Evolutionary conservation across 2,888 invertebrate species (phyloP), one percentile per base, ranked within the genome.

Genomic region (Drosophila eohydei): DNA sequence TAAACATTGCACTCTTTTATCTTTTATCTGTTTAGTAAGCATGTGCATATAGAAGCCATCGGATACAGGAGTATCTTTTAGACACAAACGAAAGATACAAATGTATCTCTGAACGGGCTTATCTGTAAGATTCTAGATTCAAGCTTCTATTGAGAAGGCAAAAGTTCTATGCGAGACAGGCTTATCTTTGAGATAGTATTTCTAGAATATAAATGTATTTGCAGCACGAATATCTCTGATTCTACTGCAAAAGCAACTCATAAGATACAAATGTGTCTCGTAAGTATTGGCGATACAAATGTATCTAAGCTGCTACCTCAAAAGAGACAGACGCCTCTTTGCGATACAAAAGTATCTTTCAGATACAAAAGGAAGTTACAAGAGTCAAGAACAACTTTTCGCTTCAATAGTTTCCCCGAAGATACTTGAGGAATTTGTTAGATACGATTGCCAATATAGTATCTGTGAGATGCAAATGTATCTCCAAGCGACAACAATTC

Each of bases 381-480:
- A 21, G 21, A 21, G 21, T 21, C 21, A 41, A 9, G 14, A 14
- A 14, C 9, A 46, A 1, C 7, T 11, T 8, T 44, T 26, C 9
- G 14, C 8, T 30, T 7, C 16, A 34, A 34, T 4, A 12, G 3
- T 6, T 0, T 11, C 21, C 8, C 1, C 1, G 7, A 6, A 14
- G 26, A 12, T 14, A 9, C 26, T 5, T 7, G 12, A 21, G 34
- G 6, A 36, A 21, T n/a, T 41, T 28, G 26, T 3, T 38, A n/a
- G 38, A 28, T 5, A 21, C 6, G 30, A 3, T 3, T 48, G 48
- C 34, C n/a, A 52, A 9, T 0, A 26, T 12, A 32, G 16, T 16
- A 40, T 40, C 5, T 21, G 41, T 2, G 28, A 59, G 26, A 30
- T 21, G 30, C 58, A 58, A 48, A 36, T 26, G 46, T 46, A 48